phyloP scores from a whole-genome alignment of 2,888 invertebrate species.

The Euzetes globulus region DNA sequence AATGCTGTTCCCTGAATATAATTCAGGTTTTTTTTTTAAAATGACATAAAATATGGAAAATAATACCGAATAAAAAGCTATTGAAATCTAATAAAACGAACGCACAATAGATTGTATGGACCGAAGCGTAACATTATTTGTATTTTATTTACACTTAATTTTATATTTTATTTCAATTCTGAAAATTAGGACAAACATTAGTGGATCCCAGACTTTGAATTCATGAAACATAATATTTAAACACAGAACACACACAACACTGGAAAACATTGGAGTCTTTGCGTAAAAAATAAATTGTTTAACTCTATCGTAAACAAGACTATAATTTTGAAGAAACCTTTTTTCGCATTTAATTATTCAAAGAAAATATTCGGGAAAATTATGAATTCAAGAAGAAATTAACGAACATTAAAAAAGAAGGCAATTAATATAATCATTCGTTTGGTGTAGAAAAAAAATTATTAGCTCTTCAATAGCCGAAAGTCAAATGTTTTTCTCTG shows the following conservation, averaged over 20 bases:
- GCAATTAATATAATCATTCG: not conserved
- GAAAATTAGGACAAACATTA: conserved; percentile 1
- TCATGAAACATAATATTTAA: not conserved
- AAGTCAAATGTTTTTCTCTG: not conserved
- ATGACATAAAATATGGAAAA: not conserved
- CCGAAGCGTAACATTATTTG: not conserved
- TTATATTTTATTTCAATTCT: not conserved
- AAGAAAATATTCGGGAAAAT: not conserved
- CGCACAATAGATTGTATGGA: not conserved
- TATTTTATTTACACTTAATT: conserved; percentile 9
- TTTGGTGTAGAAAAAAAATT: not conserved
- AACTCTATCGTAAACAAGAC: not conserved
- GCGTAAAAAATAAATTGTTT: not conserved
- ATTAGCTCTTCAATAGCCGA: not conserved
- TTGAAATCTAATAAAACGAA: conserved; percentile 1
- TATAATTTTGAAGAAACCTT: not conserved
- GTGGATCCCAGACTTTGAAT: not conserved
- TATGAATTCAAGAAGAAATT: not conserved
- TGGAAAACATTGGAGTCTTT: not conserved
- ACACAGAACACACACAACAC: not conserved
- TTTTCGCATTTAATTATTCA: not conserved
- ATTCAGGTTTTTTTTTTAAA: not conserved
- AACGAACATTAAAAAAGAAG: not conserved
- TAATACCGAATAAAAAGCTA: not conserved
- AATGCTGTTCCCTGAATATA: not conserved